Conservation (phyloP, 2,797 vertebrate genomes). For the Bovichtus variegatus region DNA sequence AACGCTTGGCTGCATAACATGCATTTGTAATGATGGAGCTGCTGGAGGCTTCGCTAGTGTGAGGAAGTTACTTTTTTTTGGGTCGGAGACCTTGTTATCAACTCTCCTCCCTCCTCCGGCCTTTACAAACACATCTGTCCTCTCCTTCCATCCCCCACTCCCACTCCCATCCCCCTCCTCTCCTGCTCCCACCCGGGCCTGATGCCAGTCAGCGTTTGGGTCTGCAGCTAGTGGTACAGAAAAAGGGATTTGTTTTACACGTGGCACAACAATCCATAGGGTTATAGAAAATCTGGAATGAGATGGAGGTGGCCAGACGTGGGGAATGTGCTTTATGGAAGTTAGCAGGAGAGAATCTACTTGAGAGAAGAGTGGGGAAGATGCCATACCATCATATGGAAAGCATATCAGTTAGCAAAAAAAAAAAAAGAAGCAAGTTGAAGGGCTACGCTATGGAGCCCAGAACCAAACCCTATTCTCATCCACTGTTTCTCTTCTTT, state of each 20-base stretch:
- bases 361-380: constrained; percentile 15
- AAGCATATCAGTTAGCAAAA: constrained; percentile 43
- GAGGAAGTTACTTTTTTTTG: neutral
- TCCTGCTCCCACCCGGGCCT: neutral
- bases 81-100: neutral
- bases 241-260: constrained; percentile 69
- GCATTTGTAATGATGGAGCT: neutral
- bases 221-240: constrained; percentile 33
- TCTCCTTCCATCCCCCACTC: constrained; percentile 22
- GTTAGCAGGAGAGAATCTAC: neutral
- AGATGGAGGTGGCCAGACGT: neutral
- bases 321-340: constrained; percentile 23
- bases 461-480: neutral
- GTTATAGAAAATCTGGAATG: constrained; percentile 15
- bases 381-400: constrained; percentile 49
- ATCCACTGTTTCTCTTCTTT: constrained; percentile 6
- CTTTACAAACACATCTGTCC: constrained; percentile 47
- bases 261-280: constrained; percentile 54
- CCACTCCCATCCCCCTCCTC: neutral
- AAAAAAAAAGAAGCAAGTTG: constrained; percentile 15
- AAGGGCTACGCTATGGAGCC: constrained; percentile 12
- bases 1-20: neutral
- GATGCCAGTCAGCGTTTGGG: constrained; percentile 32
- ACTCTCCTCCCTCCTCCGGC: constrained; percentile 13
- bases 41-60: constrained; percentile 6